Evolutionary conservation across 2,797 vertebrate genomes (phyloP).

Genomic region (Galaxias olidus): DNA sequence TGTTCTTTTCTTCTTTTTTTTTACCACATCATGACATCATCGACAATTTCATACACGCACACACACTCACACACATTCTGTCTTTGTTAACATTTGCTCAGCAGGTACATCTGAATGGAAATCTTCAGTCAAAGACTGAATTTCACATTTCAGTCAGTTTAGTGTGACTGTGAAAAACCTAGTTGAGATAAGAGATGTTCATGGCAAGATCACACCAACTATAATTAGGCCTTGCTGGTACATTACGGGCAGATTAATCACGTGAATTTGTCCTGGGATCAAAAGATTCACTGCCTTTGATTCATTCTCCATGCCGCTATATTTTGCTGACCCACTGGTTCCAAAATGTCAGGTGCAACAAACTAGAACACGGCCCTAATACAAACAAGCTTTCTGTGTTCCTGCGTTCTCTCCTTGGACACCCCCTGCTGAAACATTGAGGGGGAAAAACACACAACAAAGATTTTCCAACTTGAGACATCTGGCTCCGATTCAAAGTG

Average conservation of each 20-base stretch:
- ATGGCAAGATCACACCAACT: conserved; percentile 13
- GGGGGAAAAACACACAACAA: conserved; percentile 37
- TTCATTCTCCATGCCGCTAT: conserved; percentile 57
- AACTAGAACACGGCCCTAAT: conserved; percentile 62
- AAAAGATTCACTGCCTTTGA: conserved; percentile 47
- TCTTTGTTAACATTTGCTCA: conserved; percentile 42
- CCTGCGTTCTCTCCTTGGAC: conserved; percentile 58
- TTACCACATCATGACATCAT: conserved; percentile 53
- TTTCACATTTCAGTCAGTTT: conserved; percentile 12
- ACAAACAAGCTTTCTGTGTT: conserved; percentile 36
- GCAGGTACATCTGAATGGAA: conserved; percentile 16
- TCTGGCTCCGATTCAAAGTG: conserved; percentile 4
- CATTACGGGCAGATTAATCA: conserved; percentile 43
- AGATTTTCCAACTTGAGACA: neutral
- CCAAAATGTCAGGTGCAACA: conserved; percentile 73
- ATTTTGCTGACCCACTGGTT: conserved; percentile 73
- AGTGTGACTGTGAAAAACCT: conserved; percentile 30
- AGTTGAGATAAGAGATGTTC: conserved; percentile 11
- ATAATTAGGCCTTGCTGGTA: conserved; percentile 37
- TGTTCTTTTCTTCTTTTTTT: conserved; percentile 35
- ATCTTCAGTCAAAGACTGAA: conserved; percentile 21
- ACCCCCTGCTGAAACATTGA: conserved; percentile 66
- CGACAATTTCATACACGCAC: conserved; percentile 41
- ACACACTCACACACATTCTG: neutral
- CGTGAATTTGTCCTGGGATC: conserved; percentile 34